Evolutionary conservation across 2,797 vertebrate species (phyloP), one percentile per base, ranked within the genome.

Genomic region (Anisognathus igniventris): DNA sequence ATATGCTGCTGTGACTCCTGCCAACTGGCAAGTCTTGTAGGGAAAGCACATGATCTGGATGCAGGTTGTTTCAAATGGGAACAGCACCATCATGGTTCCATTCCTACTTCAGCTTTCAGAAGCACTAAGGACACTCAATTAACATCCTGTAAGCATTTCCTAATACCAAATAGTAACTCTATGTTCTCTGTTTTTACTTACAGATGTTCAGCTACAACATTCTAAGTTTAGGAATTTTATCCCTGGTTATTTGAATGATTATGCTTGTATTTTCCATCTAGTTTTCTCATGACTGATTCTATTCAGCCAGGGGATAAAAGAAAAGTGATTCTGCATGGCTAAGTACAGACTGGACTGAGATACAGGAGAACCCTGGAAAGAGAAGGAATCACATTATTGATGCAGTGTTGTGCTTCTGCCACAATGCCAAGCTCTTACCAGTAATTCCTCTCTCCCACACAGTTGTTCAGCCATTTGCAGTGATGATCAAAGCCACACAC

Each of bases 391-490:
- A 68, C 51, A 35, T 39, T 68, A 89, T 1, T 86, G 42, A 79
- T 24, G 37, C 31, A 40, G 60, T 14, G 18, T 9, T 61, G 42
- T 74, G 47, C 40, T 60, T 60, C 77, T 56, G 30, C 19, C 57
- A 48, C 42, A 51, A 8, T 12, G 9, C 19, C 76, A 62, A 53
- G 16, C 56, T 89, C 99, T 98, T 97, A 99, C 99, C 98, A 98
- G 97, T 99, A 99, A 97, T 99, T 99, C 77, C 99, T 98, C 96
- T 99, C 98, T 31, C 99, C 99, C 76, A 99, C 99, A 53, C 99
- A 99, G 98, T 99, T 99, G 98, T 99, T 99, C 86, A 99, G 98
- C 99, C 99, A 99, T 80, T 99, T 98, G 97, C 99, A 99, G 97
- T 99, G 99, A 96, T 99, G 99, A 96, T 99, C 99, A 73, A 99